Percentiles rank a stretch among this genome's conserved stretches.
Evolutionary conservation across 2,113 vertebrate genomes (phyloP).

Genomic region (Steatornis caripensis): DNA sequence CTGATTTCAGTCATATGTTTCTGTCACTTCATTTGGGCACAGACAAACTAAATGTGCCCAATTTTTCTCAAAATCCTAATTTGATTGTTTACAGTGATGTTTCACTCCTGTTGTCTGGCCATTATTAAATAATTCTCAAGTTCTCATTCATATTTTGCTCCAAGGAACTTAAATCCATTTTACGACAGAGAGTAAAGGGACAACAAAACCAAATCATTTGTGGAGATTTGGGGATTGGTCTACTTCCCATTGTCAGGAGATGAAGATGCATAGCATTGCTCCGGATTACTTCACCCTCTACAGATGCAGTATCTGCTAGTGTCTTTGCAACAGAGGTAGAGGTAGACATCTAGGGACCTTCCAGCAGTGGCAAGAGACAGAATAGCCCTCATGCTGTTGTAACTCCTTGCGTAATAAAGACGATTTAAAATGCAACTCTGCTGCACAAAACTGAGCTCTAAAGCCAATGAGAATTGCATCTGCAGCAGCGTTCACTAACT

Average conservation of each 20-base stretch:
- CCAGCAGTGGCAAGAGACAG: not conserved
- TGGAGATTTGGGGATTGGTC: not conserved
- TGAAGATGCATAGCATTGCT: not conserved
- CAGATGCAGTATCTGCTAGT: no score
- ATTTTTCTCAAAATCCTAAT: not conserved
- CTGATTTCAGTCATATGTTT: not conserved
- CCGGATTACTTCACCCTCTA: not conserved
- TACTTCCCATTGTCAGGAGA: not conserved
- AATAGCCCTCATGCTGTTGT: not conserved
- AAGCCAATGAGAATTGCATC: not conserved
- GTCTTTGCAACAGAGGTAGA: not conserved
- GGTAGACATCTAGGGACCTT: not conserved
- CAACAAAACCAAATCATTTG: not conserved
- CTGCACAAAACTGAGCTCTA: not conserved
- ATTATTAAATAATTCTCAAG: not conserved
- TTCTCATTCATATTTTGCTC: not conserved
- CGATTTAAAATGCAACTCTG: not conserved
- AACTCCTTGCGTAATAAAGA: not conserved
- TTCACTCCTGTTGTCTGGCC: not conserved
- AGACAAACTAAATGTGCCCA: not conserved
- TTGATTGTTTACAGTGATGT: not conserved
- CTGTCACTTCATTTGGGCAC: not conserved
- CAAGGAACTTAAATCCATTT: not conserved
- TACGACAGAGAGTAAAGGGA: not conserved
- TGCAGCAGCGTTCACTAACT: not conserved